Evolutionary conservation across 2,888 invertebrate genomes (phyloP).

Genomic region (Drosophila dives): DNA sequence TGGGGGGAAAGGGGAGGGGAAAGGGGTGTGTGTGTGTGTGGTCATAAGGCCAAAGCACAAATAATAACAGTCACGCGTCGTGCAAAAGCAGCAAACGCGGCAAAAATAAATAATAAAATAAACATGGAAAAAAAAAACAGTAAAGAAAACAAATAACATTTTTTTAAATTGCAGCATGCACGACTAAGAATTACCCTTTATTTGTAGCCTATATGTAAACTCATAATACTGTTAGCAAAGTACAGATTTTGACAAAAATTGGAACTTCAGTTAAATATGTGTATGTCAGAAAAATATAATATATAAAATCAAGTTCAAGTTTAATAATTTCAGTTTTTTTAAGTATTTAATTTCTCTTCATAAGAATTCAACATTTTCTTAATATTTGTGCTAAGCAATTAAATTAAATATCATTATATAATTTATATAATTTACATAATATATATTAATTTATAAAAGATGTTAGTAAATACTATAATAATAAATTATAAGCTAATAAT

Average conservation of each 20-base stretch:
- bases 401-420: not conserved
- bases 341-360: too few species aligned
- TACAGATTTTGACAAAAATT: not conserved
- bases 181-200: constrained; percentile 11
- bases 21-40: constrained; percentile 42
- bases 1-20: not conserved
- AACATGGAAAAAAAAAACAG: constrained; percentile 46
- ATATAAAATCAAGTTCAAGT: not conserved
- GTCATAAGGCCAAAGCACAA: constrained; percentile 78
- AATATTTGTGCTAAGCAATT: not conserved
- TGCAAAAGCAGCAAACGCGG: constrained; percentile 67
- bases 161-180: not conserved
- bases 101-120: constrained; percentile 75
- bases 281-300: not conserved
- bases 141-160: constrained; percentile 33
- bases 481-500: too few species aligned
- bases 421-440: too few species aligned
- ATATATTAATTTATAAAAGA: not conserved
- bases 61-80: constrained; percentile 77
- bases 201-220: not conserved
- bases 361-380: not conserved
- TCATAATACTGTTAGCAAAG: not conserved
- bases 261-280: not conserved
- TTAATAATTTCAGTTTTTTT: not conserved
- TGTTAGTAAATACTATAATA: too few species aligned